Evolutionary conservation across 2,113 vertebrate genomes (phyloP).

Genomic region (Rhadina sibilatrix): DNA sequence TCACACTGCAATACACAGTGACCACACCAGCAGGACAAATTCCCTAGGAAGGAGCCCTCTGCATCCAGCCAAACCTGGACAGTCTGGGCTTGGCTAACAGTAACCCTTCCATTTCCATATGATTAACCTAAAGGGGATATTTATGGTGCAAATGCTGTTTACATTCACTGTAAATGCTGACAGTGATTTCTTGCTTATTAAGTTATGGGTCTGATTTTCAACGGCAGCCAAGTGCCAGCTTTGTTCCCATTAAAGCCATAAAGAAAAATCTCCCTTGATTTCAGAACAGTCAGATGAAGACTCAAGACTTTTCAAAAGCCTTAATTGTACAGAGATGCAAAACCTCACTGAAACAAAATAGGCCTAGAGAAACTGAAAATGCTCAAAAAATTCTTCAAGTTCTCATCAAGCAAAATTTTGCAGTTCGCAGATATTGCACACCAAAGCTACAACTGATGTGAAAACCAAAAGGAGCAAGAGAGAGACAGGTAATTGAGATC

Average conservation of each 20-base stretch:
- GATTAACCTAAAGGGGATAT: not conserved
- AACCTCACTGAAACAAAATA: not conserved
- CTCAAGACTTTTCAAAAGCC: not conserved
- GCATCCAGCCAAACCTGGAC: not conserved
- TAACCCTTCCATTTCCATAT: not conserved
- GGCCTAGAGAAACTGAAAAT: not conserved
- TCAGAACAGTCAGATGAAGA: not conserved
- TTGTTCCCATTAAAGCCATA: not conserved
- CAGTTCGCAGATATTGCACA: not conserved
- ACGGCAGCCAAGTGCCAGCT: not conserved
- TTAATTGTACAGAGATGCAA: not conserved
- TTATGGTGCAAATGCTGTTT: not conserved
- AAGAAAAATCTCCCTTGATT: not conserved
- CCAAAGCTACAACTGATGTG: not conserved
- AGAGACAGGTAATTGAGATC: not conserved
- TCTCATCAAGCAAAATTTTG: not conserved
- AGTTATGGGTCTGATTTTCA: not conserved
- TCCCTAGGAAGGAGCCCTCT: too few species aligned
- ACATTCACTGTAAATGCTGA: not conserved
- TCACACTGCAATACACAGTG: not conserved
- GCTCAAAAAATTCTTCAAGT: not conserved
- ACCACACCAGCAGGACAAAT: not conserved
- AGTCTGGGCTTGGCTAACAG: not conserved
- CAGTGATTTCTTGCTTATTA: not conserved
- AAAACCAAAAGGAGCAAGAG: not conserved